phyloP scores from a whole-genome alignment of 35 echinoderm and acorn worm genomes.

The Hemicentrotus pulcherrimus region DNA sequence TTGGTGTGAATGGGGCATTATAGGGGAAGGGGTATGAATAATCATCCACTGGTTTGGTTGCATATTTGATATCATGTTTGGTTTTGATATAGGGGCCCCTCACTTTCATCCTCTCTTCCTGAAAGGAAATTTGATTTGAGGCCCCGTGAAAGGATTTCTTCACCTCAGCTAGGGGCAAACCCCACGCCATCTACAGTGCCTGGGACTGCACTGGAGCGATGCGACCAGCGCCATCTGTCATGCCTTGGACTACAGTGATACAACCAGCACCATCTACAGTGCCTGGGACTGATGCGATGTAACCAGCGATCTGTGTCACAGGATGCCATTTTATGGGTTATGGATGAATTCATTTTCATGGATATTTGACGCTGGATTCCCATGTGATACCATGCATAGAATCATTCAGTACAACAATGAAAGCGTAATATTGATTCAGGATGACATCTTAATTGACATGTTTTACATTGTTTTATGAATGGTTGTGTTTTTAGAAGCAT shows the following conservation, averaged over 20 bases:
- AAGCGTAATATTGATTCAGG: too few species aligned
- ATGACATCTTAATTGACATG: too few species aligned
- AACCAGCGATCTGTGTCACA: not conserved
- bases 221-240: not conserved
- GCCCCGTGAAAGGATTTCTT: not conserved
- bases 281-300: not conserved
- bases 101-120: constrained; percentile 30
- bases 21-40: not conserved
- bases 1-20: not conserved
- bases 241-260: not conserved
- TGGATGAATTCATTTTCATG: not conserved
- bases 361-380: too few species aligned
- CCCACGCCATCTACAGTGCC: not conserved
- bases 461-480: too few species aligned
- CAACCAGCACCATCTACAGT: not conserved
- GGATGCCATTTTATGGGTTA: not conserved
- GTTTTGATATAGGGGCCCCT: not conserved
- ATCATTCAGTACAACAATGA: too few species aligned
- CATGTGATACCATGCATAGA: too few species aligned
- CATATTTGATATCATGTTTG: not conserved
- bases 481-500: too few species aligned
- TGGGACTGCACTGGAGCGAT: not conserved
- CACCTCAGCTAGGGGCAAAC: constrained; percentile 2
- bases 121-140: constrained; percentile 42
- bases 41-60: not conserved